Evolutionary conservation across 1,140 invertebrate genomes (phyloP).

Genomic region (Apis florea): DNA sequence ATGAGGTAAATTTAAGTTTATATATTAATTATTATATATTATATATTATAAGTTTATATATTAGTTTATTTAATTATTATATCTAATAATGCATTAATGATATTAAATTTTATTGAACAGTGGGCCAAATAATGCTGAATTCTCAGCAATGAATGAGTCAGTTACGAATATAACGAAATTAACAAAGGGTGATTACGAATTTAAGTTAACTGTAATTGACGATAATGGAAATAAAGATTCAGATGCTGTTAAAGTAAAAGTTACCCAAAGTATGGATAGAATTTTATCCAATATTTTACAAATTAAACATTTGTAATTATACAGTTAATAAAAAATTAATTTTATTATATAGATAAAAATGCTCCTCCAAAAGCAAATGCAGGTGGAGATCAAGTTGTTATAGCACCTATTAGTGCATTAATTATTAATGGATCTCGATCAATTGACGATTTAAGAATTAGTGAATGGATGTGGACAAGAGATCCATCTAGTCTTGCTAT

Average conservation of each 20-base stretch:
- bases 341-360: slow-evolving; percentile 88
- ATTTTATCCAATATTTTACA: neutral
- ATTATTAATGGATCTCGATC: slow-evolving; percentile 92
- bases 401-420: slow-evolving; percentile 88
- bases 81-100: neutral
- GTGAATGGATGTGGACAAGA: slow-evolving; percentile 91
- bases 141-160: slow-evolving; percentile 80
- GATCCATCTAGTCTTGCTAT: slow-evolving; percentile 91
- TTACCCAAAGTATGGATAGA: slow-evolving; percentile 91
- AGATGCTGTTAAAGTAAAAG: slow-evolving; percentile 87
- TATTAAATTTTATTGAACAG: slow-evolving; percentile 69
- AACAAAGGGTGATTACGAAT: slow-evolving; percentile 91
- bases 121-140: slow-evolving; percentile 82
- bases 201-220: slow-evolving; percentile 92
- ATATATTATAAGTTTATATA: neutral
- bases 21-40: neutral
- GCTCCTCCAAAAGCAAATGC: slow-evolving; percentile 92
- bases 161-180: slow-evolving; percentile 89
- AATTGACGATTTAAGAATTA: slow-evolving; percentile 92
- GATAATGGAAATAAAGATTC: slow-evolving; percentile 89
- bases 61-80: neutral
- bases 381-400: slow-evolving; percentile 90
- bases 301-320: slow-evolving; percentile 12
- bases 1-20: slow-evolving; percentile 75
- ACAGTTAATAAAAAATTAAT: slow-evolving; percentile 16